phyloP scores from a whole-genome alignment of 2,888 invertebrate genomes.

The Prostheceraeus crozeri region DNA sequence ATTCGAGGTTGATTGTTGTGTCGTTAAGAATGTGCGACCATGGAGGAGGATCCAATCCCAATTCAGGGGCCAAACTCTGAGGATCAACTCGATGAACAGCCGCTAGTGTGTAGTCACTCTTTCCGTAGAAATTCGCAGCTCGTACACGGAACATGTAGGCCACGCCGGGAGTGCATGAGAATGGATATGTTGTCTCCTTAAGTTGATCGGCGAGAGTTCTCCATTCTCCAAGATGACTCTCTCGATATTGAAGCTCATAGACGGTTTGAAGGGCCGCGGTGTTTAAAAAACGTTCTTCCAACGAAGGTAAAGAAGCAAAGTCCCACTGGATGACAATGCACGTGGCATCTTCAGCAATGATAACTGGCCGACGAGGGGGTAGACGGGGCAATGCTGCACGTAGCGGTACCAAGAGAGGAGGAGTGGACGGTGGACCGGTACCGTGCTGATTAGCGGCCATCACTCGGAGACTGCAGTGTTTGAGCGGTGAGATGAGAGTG shows the following conservation, averaged over 20 bases:
- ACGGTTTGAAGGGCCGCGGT: too few relatives aligned
- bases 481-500: slow-evolving; percentile 23
- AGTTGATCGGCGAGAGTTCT: background rate
- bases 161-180: slow-evolving; percentile 71
- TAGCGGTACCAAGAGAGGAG: slow-evolving; percentile 9
- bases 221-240: too few relatives aligned
- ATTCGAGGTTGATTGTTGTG: slow-evolving; percentile 20
- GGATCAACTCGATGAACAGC: slow-evolving; percentile 26
- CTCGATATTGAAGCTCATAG: too few relatives aligned
- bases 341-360: slow-evolving; percentile 34
- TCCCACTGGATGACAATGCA: slow-evolving; percentile 27
- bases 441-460: slow-evolving; percentile 34
- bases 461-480: slow-evolving; percentile 19
- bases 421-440: slow-evolving; percentile 19
- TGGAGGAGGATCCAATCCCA: slow-evolving; percentile 31
- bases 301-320: too few relatives aligned
- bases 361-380: slow-evolving; percentile 33
- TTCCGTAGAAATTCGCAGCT: slow-evolving; percentile 90
- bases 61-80: slow-evolving; percentile 31
- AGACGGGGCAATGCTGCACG: slow-evolving; percentile 30
- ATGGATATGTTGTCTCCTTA: slow-evolving; percentile 3
- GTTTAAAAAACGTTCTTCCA: too few relatives aligned
- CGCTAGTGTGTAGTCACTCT: slow-evolving; percentile 75
- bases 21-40: slow-evolving; percentile 31
- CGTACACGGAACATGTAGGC: slow-evolving; percentile 90